Percentiles rank a stretch among this genome's conserved stretches.
phyloP scores from a whole-genome alignment of 2,113 vertebrate species.

The Lophius piscatorius region DNA sequence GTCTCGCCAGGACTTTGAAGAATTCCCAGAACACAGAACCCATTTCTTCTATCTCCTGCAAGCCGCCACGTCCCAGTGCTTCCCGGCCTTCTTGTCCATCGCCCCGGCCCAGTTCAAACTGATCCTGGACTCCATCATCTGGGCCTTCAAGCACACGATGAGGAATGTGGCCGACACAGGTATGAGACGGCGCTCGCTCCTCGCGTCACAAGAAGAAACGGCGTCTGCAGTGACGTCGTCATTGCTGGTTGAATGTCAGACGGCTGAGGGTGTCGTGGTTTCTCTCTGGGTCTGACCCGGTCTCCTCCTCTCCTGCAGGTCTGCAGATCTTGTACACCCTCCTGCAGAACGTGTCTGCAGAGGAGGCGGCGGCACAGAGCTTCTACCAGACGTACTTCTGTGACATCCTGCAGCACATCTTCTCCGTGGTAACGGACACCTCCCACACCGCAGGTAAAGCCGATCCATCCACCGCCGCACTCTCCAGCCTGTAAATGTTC shows the following conservation, averaged over 20 bases:
- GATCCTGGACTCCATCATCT: constrained; percentile 97
- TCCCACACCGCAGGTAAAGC: constrained; percentile 91
- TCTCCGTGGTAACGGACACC: constrained; percentile 95
- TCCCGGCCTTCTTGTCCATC: constrained; percentile 94
- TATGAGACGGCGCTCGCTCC: constrained; percentile 40
- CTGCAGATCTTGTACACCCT: constrained; percentile 94
- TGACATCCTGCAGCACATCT: constrained; percentile 94
- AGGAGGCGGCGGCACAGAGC: constrained; percentile 93
- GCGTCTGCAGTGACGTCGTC: too few species aligned
- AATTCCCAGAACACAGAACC: constrained; percentile 95
- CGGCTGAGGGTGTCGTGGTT: too few species aligned
- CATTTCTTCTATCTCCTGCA: constrained; percentile 97
- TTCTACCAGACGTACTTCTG: constrained; percentile 98
- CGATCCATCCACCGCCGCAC: not conserved
- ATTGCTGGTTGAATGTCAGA: too few species aligned
- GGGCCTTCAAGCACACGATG: constrained; percentile 98
- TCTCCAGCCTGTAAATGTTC: too few species aligned
- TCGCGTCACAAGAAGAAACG: too few species aligned
- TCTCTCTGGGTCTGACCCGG: not conserved
- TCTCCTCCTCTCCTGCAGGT: constrained; percentile 71
- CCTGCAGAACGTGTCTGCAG: constrained; percentile 92
- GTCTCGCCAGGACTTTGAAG: constrained; percentile 89
- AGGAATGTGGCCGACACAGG: constrained; percentile 97
- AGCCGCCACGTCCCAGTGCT: constrained; percentile 96
- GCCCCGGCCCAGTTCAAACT: constrained; percentile 95